Evolutionary conservation across 2,888 invertebrate species (phyloP).

Genomic region (Crepidodera aurea): DNA sequence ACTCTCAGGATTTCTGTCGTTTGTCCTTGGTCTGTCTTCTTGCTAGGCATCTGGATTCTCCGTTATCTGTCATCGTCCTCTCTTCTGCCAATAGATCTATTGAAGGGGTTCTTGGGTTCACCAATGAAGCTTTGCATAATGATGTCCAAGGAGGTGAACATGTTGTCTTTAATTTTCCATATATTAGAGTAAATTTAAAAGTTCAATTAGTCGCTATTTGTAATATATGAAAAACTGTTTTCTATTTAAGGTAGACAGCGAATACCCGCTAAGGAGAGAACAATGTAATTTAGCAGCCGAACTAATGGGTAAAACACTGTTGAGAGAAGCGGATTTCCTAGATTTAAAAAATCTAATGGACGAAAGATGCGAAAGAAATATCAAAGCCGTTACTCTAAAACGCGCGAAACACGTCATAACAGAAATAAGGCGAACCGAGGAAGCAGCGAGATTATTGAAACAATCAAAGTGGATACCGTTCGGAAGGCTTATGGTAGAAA

Average conservation of each 20-base stretch:
- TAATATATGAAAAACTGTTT: no score
- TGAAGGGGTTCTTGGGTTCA: no score
- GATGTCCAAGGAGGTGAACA: no score
- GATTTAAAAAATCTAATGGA: constrained; percentile 63
- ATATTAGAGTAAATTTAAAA: no score
- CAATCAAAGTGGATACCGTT: constrained; percentile 74
- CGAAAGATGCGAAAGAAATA: constrained; percentile 56
- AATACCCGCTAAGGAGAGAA: constrained; percentile 82
- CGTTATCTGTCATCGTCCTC: no score
- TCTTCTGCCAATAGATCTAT: no score
- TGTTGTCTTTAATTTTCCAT: background rate
- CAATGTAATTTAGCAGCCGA: constrained; percentile 78
- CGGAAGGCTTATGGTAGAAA: constrained; percentile 81
- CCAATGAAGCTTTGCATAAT: no score
- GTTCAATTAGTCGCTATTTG: no score
- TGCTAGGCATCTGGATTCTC: no score
- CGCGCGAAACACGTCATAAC: constrained; percentile 85
- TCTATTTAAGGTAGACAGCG: constrained; percentile 65
- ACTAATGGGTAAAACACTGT: constrained; percentile 72
- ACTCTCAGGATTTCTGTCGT: no score
- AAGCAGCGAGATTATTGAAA: constrained; percentile 75
- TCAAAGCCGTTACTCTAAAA: constrained; percentile 66
- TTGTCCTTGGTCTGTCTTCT: no score
- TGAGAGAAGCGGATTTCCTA: constrained; percentile 73
- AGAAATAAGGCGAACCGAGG: constrained; percentile 81